Evolutionary conservation across 2,113 vertebrate genomes (phyloP).

Genomic region (Sigmodon hispidus): DNA sequence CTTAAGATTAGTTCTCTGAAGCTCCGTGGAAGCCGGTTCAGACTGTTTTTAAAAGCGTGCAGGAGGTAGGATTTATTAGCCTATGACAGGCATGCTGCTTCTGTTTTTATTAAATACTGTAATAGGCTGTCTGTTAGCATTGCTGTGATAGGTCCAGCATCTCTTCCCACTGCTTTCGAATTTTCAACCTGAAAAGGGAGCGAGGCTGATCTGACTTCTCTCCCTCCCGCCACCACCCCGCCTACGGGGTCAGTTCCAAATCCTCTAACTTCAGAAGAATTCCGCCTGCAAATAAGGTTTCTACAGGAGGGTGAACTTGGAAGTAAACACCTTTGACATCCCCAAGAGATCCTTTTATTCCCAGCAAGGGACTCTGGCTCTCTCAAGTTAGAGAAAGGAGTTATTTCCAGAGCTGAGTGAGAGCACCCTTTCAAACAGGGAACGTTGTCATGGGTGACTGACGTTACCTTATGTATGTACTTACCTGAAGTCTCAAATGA

Average conservation of each 20-base stretch:
- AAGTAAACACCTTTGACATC: constrained; percentile 43
- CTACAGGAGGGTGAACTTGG: constrained; percentile 17
- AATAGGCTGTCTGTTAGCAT: constrained; percentile 83
- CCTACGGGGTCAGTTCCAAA: constrained; percentile 73
- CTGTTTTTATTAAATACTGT: constrained; percentile 82
- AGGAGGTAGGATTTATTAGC: constrained; percentile 78
- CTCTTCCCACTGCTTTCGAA: constrained; percentile 79
- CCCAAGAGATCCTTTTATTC: constrained; percentile 33
- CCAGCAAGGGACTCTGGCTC: constrained; percentile 41
- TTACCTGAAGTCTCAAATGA: not conserved
- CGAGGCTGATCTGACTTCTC: constrained; percentile 75
- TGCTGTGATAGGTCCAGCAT: constrained; percentile 80
- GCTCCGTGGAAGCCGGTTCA: constrained; percentile 81
- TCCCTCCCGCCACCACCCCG: constrained; percentile 43
- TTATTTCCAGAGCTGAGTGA: constrained; percentile 54
- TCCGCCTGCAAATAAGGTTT: constrained; percentile 17
- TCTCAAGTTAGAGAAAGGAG: constrained; percentile 39
- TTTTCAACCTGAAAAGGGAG: constrained; percentile 73
- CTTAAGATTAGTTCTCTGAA: constrained; percentile 85
- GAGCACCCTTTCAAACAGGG: constrained; percentile 35
- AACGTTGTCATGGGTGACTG: constrained; percentile 55
- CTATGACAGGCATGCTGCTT: constrained; percentile 81
- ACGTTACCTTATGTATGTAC: not conserved
- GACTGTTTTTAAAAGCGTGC: constrained; percentile 81
- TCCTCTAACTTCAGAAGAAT: constrained; percentile 69